Percentiles rank a stretch among this genome's conserved stretches.
These are phyloP conservation scores for Patagioenas fasciata DNA, from an alignment of 2,113 vertebrate genomes.

Conservation along the genomic window DNA sequence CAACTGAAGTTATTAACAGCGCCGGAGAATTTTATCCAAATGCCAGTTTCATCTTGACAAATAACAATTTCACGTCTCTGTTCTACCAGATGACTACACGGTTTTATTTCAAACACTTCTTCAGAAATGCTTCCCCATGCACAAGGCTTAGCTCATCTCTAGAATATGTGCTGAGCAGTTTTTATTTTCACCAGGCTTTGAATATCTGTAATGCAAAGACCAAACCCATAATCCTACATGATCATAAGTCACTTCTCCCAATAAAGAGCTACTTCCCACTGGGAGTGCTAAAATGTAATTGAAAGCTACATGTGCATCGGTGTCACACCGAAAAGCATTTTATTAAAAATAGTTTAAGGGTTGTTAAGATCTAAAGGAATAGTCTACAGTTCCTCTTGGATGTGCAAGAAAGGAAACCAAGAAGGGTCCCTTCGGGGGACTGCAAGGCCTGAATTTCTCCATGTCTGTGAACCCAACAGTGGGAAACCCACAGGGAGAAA, in stretches of 20 bases:
- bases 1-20: constrained; percentile 50
- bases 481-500: not conserved
- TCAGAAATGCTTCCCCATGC: not conserved
- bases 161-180: not conserved
- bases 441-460: not conserved
- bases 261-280: not conserved
- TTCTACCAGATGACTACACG: not conserved
- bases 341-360: not conserved
- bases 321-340: not conserved
- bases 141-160: not conserved
- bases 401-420: not conserved
- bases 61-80: constrained; percentile 20
- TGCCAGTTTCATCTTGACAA: constrained; percentile 45
- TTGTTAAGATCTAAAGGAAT: not conserved
- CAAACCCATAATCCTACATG: not conserved
- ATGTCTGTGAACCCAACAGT: accelerated
- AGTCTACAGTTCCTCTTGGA: not conserved
- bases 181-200: not conserved
- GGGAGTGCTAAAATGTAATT: constrained; percentile 34
- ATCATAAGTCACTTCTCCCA: not conserved
- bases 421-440: not conserved
- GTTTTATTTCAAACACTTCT: constrained; percentile 12
- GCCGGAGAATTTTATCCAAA: constrained; percentile 7
- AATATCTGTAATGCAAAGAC: not conserved
- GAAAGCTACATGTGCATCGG: not conserved